A percentile compares a stretch with the other conserved stretches of the same genome.
Conservation (phyloP, 1,140 invertebrate species). For the Bombyx mori region DNA sequence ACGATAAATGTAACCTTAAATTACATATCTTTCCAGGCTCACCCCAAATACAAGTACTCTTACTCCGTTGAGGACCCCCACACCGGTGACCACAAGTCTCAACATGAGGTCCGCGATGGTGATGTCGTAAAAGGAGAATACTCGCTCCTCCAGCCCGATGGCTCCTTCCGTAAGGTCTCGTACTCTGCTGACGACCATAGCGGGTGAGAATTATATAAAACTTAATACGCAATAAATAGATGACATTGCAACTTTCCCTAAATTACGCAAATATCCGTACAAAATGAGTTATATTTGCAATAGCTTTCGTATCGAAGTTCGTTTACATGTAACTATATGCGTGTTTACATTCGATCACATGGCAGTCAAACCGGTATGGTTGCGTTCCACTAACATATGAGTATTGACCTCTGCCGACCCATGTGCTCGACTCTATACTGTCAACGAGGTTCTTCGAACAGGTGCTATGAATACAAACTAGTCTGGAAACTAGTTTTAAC, state of each 20-base stretch:
- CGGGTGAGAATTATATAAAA: constrained; percentile 29
- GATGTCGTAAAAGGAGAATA: constrained; percentile 75
- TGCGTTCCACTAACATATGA: constrained; percentile 34
- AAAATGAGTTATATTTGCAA: constrained; percentile 11
- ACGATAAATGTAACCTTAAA: neutral
- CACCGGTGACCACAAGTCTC: constrained; percentile 69
- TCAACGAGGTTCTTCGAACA: constrained; percentile 24
- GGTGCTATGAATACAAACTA: constrained; percentile 28
- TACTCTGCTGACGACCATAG: constrained; percentile 59
- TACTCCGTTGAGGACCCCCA: constrained; percentile 67
- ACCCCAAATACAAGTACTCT: constrained; percentile 68
- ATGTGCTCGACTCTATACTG: constrained; percentile 18
- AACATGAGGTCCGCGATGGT: constrained; percentile 68
- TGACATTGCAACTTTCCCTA: constrained; percentile 28
- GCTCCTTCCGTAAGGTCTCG: constrained; percentile 49
- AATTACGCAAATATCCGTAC: constrained; percentile 26
- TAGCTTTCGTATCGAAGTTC: constrained; percentile 21
- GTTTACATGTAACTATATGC: constrained; percentile 19
- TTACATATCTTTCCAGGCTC: constrained; percentile 34
- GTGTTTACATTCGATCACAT: constrained; percentile 37
- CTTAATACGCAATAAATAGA: constrained; percentile 17
- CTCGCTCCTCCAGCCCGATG: constrained; percentile 67
- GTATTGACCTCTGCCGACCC: constrained; percentile 51
- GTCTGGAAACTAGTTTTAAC: constrained; percentile 34
- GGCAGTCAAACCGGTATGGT: constrained; percentile 45